These are phyloP conservation scores for Agonopterix arenella DNA, from an alignment of 2,888 invertebrate species.

Conservation along the genomic window DNA sequence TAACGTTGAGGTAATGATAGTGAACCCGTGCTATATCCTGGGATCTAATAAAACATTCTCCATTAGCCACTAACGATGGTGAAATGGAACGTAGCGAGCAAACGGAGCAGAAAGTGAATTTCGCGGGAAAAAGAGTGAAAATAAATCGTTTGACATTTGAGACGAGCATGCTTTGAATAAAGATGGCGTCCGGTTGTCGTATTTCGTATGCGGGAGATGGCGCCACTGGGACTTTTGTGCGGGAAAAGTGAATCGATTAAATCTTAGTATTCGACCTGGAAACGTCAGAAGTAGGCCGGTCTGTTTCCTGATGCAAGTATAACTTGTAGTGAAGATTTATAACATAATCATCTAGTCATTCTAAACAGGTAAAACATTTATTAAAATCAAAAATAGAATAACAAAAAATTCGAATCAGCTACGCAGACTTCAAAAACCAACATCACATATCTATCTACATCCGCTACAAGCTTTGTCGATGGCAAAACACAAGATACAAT, in stretches of 20 bases:
- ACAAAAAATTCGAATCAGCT: no score
- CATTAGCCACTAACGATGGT: slow-evolving; percentile 1
- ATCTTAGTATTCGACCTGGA: slow-evolving; percentile 17
- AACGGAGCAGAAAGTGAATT: slow-evolving; percentile 57
- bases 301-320: no score
- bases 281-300: neutral
- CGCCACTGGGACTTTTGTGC: slow-evolving; percentile 8
- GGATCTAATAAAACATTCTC: neutral
- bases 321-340: no score
- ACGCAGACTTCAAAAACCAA: no score
- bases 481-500: no score
- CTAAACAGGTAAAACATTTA: no score
- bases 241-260: slow-evolving; percentile 9
- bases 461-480: no score
- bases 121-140: slow-evolving; percentile 52
- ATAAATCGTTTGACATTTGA: slow-evolving; percentile 44
- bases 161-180: slow-evolving; percentile 22
- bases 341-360: no score
- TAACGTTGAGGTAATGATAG: no score
- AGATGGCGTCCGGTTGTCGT: slow-evolving; percentile 29
- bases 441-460: no score
- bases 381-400: no score
- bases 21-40: neutral
- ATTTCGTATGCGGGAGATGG: slow-evolving; percentile 24
- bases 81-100: slow-evolving; percentile 25